Percentiles rank a stretch among this genome's conserved stretches.
phyloP scores from a whole-genome alignment of 2,797 vertebrate genomes.

The Austrolebias charrua region DNA sequence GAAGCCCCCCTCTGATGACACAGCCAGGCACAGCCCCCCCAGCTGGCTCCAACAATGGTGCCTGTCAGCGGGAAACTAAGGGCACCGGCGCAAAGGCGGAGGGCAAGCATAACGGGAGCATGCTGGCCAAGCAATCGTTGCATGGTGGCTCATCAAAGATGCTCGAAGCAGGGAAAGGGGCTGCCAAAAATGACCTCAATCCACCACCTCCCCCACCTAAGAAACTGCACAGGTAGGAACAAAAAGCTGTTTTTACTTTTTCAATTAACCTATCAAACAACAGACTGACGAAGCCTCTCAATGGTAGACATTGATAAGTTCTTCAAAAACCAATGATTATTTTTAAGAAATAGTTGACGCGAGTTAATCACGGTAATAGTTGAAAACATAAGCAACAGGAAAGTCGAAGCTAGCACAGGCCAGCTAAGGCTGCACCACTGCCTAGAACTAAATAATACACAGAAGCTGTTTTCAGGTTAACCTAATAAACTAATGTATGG shows the following conservation, averaged over 20 bases:
- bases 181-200: slow-evolving; percentile 69
- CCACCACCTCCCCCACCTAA: slow-evolving; percentile 91
- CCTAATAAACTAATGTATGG: neutral
- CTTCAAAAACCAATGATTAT: neutral
- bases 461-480: neutral
- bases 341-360: neutral
- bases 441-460: slow-evolving; percentile 4
- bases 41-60: slow-evolving; percentile 76
- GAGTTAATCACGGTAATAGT: neutral
- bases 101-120: slow-evolving; percentile 70
- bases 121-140: slow-evolving; percentile 83
- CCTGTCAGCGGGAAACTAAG: slow-evolving; percentile 69
- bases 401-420: neutral
- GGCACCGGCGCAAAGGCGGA: slow-evolving; percentile 61
- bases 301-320: neutral
- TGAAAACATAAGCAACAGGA: slow-evolving; percentile 3
- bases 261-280: neutral
- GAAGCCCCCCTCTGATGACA: slow-evolving; percentile 61
- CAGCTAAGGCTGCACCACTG: neutral
- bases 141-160: slow-evolving; percentile 80
- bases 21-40: slow-evolving; percentile 76
- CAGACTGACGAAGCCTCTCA: neutral
- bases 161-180: slow-evolving; percentile 75
- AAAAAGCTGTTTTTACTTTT: slow-evolving; percentile 14
- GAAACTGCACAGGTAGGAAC: slow-evolving; percentile 86